Evolutionary conservation across 1,140 invertebrate species (phyloP).

Genomic region (Eulimnadia texana): DNA sequence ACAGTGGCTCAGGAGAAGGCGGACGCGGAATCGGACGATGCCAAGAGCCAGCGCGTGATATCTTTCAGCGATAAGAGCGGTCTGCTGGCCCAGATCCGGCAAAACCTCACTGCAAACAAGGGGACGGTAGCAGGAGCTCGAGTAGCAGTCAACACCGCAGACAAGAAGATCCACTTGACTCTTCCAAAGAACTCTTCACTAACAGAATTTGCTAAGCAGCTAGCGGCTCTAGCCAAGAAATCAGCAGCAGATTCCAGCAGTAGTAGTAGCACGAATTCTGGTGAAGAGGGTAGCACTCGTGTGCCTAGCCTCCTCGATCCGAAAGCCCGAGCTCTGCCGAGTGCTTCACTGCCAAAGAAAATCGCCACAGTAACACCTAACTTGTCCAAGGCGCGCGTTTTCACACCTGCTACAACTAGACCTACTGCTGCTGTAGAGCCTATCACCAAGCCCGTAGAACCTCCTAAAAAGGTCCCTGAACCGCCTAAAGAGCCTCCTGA

Average conservation of each 20-base stretch:
- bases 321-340: conserved; percentile 5
- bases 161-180: background rate
- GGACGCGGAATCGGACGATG: background rate
- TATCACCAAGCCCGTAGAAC: background rate
- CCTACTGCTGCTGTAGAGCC: background rate
- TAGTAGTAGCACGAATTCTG: background rate
- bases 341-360: conserved; percentile 6
- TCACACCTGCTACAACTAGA: background rate
- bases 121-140: background rate
- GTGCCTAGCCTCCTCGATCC: background rate
- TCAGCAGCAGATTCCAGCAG: background rate
- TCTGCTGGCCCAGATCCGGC: conserved; percentile 2
- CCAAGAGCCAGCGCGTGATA: background rate
- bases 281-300: background rate
- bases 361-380: conserved; percentile 2
- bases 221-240: conserved; percentile 4
- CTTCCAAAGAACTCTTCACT: background rate
- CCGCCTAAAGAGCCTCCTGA: background rate
- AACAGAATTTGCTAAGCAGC: conserved; percentile 2
- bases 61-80: conserved; percentile 8
- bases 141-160: background rate
- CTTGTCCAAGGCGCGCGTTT: conserved; percentile 4
- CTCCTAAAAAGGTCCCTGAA: too few species aligned
- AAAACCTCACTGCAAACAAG: conserved; percentile 4
- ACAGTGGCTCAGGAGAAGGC: conserved; percentile 1